These are phyloP conservation scores for Apocrypta bakeri DNA, from an alignment of 1,140 invertebrate species.

Conservation along the genomic window DNA sequence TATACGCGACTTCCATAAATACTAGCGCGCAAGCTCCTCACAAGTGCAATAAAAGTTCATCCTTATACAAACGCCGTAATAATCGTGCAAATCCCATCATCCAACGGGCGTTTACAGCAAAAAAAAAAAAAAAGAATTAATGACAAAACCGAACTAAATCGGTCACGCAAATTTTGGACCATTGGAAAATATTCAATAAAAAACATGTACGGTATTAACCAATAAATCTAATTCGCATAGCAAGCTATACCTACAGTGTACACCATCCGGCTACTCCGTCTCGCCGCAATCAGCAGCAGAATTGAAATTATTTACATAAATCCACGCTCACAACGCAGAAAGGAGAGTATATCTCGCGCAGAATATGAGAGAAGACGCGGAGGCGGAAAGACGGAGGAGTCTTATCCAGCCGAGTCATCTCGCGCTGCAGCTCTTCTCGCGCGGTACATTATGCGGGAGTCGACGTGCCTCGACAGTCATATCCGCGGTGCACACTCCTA, in stretches of 20 bases:
- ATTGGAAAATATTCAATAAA: too few species aligned
- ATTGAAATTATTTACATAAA: conserved; percentile 9
- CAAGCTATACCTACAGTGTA: too few species aligned
- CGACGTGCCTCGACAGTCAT: neutral
- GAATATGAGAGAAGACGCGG: neutral
- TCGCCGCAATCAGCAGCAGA: neutral
- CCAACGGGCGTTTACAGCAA: too few species aligned
- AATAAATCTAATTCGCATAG: neutral
- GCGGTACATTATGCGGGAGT: neutral
- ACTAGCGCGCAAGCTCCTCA: neutral
- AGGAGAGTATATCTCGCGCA: neutral
- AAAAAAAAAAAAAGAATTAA: too few species aligned
- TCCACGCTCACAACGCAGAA: neutral
- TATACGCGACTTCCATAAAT: neutral
- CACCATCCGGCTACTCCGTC: neutral
- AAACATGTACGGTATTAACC: too few species aligned
- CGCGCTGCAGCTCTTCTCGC: neutral
- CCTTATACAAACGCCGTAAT: neutral
- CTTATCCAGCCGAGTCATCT: neutral
- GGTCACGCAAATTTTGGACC: too few species aligned
- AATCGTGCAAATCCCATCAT: neutral
- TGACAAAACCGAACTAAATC: too few species aligned
- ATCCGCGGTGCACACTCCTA: neutral
- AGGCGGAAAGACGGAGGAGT: neutral
- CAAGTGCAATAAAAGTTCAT: neutral